These are phyloP conservation scores for Apodemus sylvaticus DNA, from an alignment of 2,113 vertebrate species.

Conservation along the genomic window DNA sequence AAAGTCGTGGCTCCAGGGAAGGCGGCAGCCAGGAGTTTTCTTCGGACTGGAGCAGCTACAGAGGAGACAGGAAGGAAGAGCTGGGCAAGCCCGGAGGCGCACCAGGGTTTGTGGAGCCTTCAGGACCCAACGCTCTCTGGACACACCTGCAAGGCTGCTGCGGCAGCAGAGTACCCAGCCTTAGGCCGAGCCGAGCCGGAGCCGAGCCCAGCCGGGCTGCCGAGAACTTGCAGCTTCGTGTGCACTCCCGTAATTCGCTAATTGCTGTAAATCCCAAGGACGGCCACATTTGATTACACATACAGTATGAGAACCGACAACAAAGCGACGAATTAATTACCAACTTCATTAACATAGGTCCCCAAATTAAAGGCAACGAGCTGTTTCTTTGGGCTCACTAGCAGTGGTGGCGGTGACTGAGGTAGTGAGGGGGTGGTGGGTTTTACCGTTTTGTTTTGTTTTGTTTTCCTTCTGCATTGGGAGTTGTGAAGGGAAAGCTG, in stretches of 20 bases:
- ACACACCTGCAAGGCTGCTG: constrained; percentile 50
- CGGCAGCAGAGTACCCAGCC: neutral
- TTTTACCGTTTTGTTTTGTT: constrained; percentile 46
- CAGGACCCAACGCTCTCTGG: constrained; percentile 10
- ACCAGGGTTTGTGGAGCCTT: neutral
- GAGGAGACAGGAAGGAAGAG: neutral
- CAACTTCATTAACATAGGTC: constrained; percentile 86
- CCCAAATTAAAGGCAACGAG: constrained; percentile 82
- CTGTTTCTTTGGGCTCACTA: constrained; percentile 72
- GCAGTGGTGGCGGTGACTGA: constrained; percentile 35
- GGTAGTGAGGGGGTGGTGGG: neutral
- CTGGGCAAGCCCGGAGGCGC: neutral
- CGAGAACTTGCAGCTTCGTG: constrained; percentile 50
- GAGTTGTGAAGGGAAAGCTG: neutral
- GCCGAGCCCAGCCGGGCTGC: constrained; percentile 45
- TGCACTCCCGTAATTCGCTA: constrained; percentile 76
- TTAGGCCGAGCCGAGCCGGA: neutral
- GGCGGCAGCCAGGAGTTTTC: constrained; percentile 48
- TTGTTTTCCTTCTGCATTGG: constrained; percentile 2
- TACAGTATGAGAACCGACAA: constrained; percentile 78
- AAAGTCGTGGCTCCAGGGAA: constrained; percentile 61
- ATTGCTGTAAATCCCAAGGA: constrained; percentile 81
- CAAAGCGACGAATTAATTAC: constrained; percentile 86
- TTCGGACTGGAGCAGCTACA: neutral
- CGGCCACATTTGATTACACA: constrained; percentile 75